phyloP scores from a whole-genome alignment of 1,140 invertebrate genomes.

The Conus betulinus region DNA sequence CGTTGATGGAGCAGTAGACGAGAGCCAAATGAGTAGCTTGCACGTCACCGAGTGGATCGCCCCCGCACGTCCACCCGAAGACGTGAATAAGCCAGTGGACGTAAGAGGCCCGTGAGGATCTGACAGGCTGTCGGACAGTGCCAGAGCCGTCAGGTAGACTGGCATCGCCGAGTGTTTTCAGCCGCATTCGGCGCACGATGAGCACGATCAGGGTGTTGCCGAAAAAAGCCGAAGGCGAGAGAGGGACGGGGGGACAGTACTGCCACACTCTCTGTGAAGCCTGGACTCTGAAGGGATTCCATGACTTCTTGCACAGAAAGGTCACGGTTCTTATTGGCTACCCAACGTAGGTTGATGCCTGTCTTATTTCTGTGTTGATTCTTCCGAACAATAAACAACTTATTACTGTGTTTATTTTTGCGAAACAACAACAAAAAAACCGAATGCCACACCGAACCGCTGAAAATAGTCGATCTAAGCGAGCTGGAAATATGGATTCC shows the following conservation, averaged over 20 bases:
- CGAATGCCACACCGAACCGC: too few species aligned
- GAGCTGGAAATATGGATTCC: too few species aligned
- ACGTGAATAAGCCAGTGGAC: slow-evolving; percentile 52
- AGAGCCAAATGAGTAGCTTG: slow-evolving; percentile 51
- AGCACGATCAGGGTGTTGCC: slow-evolving; percentile 53
- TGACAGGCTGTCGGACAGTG: slow-evolving; percentile 51
- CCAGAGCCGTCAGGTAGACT: slow-evolving; percentile 49
- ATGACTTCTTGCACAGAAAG: neutral
- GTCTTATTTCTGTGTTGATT: too few species aligned
- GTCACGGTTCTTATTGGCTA: too few species aligned
- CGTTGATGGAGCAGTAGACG: slow-evolving; percentile 43
- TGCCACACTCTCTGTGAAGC: slow-evolving; percentile 5
- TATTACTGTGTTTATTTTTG: too few species aligned
- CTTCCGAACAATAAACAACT: too few species aligned
- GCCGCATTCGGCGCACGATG: slow-evolving; percentile 33
- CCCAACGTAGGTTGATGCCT: too few species aligned
- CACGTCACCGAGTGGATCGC: slow-evolving; percentile 43
- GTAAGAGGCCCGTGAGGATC: slow-evolving; percentile 54
- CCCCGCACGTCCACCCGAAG: slow-evolving; percentile 53
- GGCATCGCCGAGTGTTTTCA: slow-evolving; percentile 38
- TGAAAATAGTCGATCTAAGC: too few species aligned
- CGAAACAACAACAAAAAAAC: too few species aligned
- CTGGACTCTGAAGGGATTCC: neutral
- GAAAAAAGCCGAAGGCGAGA: slow-evolving; percentile 51
- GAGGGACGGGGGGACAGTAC: slow-evolving; percentile 46